Percentiles rank a stretch among this genome's conserved stretches.
Conservation (phyloP, 1,140 invertebrate genomes). For the Philopotamus ludificatus region DNA sequence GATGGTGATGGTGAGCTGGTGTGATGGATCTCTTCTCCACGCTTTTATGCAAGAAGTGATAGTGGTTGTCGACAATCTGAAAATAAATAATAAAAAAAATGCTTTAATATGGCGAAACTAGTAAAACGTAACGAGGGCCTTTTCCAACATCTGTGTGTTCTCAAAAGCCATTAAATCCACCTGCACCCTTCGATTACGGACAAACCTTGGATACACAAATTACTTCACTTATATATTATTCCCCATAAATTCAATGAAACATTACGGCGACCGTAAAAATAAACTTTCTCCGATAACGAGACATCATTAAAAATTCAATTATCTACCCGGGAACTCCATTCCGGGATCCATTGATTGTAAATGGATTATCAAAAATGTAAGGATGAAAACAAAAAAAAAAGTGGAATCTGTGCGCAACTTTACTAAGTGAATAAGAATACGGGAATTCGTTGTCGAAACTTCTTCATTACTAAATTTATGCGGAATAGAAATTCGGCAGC, state of each 20-base stretch:
- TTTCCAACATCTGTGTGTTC: background rate
- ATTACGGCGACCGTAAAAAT: too few relatives aligned
- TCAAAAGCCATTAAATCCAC: background rate
- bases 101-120: too few relatives aligned
- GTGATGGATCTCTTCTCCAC: constrained; percentile 71
- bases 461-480: background rate
- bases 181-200: background rate
- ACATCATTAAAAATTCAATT: too few relatives aligned
- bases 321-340: too few relatives aligned
- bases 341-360: constrained; percentile 12
- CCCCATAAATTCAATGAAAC: too few relatives aligned
- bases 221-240: too few relatives aligned
- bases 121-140: background rate
- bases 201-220: too few relatives aligned
- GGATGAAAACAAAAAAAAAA: background rate
- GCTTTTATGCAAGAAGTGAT: constrained; percentile 75
- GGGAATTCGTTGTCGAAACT: background rate
- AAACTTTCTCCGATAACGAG: too few relatives aligned
- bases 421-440: background rate
- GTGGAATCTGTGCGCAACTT: background rate
- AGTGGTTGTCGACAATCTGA: constrained; percentile 78
- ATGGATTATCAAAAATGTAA: constrained; percentile 26
- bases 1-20: constrained; percentile 66
- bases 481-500: too few relatives aligned
- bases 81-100: constrained; percentile 48